phyloP scores from a whole-genome alignment of 1,140 invertebrate genomes.

The Pseudobourletiella spinata region DNA sequence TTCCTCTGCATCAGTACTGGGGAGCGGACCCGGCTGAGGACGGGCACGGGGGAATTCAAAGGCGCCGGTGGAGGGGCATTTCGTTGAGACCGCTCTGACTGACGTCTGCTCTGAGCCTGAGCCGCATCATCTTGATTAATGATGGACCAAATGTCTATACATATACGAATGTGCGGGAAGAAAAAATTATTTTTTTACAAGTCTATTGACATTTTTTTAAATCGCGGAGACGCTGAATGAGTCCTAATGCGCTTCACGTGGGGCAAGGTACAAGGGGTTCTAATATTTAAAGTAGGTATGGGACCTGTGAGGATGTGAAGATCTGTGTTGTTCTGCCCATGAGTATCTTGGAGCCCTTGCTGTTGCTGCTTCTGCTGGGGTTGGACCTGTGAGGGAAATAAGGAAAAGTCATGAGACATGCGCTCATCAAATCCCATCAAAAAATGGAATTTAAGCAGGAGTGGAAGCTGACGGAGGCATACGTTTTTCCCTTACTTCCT shows the following conservation, averaged over 20 bases:
- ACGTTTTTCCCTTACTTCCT: too few relatives aligned
- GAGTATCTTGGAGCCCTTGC: too few relatives aligned
- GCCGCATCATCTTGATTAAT: slow-evolving; percentile 10
- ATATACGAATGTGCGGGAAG: not conserved
- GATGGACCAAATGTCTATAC: slow-evolving; percentile 15
- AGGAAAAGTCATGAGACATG: not conserved
- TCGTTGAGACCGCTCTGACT: too few relatives aligned
- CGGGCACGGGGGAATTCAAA: not conserved
- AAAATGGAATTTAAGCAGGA: too few relatives aligned
- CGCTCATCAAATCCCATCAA: not conserved
- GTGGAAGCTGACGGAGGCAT: too few relatives aligned
- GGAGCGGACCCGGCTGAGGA: too few relatives aligned
- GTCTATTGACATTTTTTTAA: not conserved
- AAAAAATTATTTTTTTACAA: not conserved
- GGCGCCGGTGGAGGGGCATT: not conserved
- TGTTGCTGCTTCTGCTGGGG: not conserved
- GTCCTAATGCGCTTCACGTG: not conserved
- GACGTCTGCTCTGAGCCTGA: not conserved
- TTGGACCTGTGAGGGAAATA: not conserved
- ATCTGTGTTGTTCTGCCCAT: slow-evolving; percentile 13
- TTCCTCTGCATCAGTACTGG: too few relatives aligned
- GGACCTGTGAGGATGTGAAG: slow-evolving; percentile 13
- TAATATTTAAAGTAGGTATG: not conserved
- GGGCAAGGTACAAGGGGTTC: not conserved
- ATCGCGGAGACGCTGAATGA: too few relatives aligned